phyloP scores from a whole-genome alignment of 2,113 vertebrate species.

The Notarius lentiginosus region DNA sequence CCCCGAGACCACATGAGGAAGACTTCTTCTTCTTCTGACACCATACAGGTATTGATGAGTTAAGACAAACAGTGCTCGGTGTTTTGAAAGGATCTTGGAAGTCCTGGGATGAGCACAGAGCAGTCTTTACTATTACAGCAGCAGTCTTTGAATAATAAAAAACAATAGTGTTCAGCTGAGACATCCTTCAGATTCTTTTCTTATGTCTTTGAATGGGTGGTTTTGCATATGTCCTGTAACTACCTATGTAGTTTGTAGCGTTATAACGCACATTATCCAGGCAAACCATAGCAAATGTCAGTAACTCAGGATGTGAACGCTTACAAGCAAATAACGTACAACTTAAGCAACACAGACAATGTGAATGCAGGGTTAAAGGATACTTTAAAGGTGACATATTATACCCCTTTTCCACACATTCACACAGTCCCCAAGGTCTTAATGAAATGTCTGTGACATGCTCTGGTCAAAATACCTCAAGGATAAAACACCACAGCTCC shows the following conservation, averaged over 20 bases:
- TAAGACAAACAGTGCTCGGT: background rate
- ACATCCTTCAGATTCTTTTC: background rate
- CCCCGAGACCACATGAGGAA: background rate
- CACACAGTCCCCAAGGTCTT: too few relatives aligned
- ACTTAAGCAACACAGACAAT: background rate
- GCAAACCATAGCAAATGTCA: background rate
- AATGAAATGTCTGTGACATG: too few relatives aligned
- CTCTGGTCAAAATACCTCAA: too few relatives aligned
- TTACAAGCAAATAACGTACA: background rate
- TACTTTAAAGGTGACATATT: too few relatives aligned
- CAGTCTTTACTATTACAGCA: background rate
- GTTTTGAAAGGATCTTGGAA: background rate
- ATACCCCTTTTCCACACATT: too few relatives aligned
- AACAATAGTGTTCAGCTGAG: background rate
- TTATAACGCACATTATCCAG: background rate
- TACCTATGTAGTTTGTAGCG: background rate
- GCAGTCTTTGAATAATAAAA: background rate
- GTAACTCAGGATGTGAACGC: constrained; percentile 15
- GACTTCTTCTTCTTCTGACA: background rate
- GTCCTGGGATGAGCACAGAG: background rate
- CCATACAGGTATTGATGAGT: background rate
- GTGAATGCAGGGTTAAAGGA: background rate
- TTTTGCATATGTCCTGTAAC: background rate
- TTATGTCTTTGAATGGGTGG: background rate
- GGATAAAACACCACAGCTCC: too few relatives aligned